Evolutionary conservation across 2,888 invertebrate genomes (phyloP), one percentile per base, ranked within the genome.

Genomic region (Eupsilia transversa): DNA sequence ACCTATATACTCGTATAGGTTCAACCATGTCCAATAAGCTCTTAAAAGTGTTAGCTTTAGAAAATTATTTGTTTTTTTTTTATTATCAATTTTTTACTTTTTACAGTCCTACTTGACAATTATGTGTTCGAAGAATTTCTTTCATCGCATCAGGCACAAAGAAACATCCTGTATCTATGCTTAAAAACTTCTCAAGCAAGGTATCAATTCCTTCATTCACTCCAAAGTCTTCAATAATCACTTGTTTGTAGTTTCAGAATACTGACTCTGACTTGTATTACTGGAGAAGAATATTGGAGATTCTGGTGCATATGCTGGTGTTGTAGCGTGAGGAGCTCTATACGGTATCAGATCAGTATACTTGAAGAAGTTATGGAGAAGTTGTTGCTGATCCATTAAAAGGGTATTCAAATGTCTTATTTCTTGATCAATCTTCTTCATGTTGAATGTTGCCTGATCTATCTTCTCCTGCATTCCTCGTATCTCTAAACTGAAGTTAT

Each of bases 401-500:
- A 96, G 80, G 0, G 93, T 96, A 88, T 97, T 97, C 85, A 98
- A 92, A 90, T 98, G 98, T 83, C 97, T 97, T 89, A 98, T 97
- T 91, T 98, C 98, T 88, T 97, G 97, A 49, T 97, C 97, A 77
- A 98, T 96, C 81, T 97, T 97, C 90, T 97, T 97, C 81, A 98
- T 96, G 89, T 97, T 97, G 86, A 98, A 98, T 5, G 97, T 97
- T 69, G 97, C 97, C 84, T 97, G 97, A 81, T 98, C 98, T 30
- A 98, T 97, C 91, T 97, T 98, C 83, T 97, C 97, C 63, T 97
- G 97, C 91, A 98, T 94, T 17, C 97, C 96, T 82, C 97, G 96
- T 73, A 97, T 93, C 73, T 97, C 97, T n/a, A 97, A 91, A 70
- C 97, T 97, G 60, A 97, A 95, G 79, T 94, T 96, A 43, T 96